A percentile compares a stretch with the other conserved stretches of the same genome.
Conservation (phyloP, 1,140 invertebrate genomes). For the Drosophila orena region DNA sequence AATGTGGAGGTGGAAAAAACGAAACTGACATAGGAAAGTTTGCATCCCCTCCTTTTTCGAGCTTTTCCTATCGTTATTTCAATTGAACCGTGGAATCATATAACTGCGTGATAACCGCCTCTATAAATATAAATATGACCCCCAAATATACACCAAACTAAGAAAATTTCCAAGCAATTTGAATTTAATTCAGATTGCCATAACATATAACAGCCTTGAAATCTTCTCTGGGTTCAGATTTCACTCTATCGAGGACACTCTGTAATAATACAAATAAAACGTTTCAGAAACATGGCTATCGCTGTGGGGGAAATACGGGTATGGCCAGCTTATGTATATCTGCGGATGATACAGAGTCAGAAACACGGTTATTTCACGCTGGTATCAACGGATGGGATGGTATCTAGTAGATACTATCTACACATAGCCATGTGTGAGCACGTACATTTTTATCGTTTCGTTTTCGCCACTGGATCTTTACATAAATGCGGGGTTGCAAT, state of each 20-base stretch:
- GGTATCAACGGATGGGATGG: neutral
- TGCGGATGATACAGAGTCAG: neutral
- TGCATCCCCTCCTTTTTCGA: too few relatives aligned
- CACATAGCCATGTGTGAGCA: conserved; percentile 42
- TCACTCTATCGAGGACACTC: neutral
- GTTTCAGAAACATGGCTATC: neutral
- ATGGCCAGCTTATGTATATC: conserved; percentile 16
- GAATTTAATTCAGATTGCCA: too few relatives aligned
- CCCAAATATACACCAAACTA: too few relatives aligned
- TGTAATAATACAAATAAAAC: neutral
- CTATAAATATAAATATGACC: too few relatives aligned
- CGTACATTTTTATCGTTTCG: conserved; percentile 47
- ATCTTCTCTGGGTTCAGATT: neutral
- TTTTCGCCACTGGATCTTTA: conserved; percentile 43
- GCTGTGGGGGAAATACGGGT: conserved; percentile 1
- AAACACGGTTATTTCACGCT: conserved; percentile 12
- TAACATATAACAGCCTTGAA: too few relatives aligned
- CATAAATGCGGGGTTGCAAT: conserved; percentile 38
- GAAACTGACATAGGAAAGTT: too few relatives aligned
- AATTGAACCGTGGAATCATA: too few relatives aligned
- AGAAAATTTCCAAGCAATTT: too few relatives aligned
- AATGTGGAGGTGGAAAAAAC: too few relatives aligned
- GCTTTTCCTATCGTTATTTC: too few relatives aligned
- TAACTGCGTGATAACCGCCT: too few relatives aligned
- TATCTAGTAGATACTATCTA: too few relatives aligned